phyloP scores from a whole-genome alignment of 2,888 invertebrate species.

The Sclerodermus sp. region DNA sequence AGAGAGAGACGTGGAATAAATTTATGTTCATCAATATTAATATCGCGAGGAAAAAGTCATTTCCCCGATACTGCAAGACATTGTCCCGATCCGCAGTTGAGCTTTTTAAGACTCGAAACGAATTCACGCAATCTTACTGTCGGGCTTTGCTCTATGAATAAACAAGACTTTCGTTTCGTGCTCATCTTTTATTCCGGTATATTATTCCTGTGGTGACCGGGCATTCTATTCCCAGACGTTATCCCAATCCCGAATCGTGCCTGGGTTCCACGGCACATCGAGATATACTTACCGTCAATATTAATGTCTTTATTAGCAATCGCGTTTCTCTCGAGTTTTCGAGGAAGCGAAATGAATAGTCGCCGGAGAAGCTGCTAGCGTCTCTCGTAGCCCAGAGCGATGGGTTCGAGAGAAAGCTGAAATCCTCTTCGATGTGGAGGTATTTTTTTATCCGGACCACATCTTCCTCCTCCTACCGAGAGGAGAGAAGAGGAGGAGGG shows the following conservation, averaged over 20 bases:
- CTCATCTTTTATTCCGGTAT: slow-evolving; percentile 44
- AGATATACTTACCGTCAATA: slow-evolving; percentile 49
- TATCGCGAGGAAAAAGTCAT: no score
- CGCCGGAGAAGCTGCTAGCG: no score
- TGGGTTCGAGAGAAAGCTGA: slow-evolving; percentile 8
- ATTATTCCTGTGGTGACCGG: slow-evolving; percentile 48
- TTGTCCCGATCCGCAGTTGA: no score
- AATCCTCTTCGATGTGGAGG: no score
- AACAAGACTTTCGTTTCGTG: slow-evolving; percentile 35
- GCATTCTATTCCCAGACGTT: slow-evolving; percentile 45
- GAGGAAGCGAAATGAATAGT: slow-evolving; percentile 3
- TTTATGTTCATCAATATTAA: no score
- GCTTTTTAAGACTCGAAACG: no score
- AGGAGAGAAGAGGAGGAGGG: no score
- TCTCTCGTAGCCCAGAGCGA: background rate
- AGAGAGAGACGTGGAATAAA: no score
- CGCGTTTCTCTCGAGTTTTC: slow-evolving; percentile 22
- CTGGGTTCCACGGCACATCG: slow-evolving; percentile 36
- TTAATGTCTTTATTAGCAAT: slow-evolving; percentile 55
- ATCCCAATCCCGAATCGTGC: slow-evolving; percentile 37
- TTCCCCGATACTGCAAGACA: no score
- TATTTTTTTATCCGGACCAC: no score
- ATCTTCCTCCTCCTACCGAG: no score
- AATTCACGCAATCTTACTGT: no score
- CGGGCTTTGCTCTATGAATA: slow-evolving; percentile 31